phyloP scores from a whole-genome alignment of 1,140 invertebrate genomes.

The Drosophila pruinosa region DNA sequence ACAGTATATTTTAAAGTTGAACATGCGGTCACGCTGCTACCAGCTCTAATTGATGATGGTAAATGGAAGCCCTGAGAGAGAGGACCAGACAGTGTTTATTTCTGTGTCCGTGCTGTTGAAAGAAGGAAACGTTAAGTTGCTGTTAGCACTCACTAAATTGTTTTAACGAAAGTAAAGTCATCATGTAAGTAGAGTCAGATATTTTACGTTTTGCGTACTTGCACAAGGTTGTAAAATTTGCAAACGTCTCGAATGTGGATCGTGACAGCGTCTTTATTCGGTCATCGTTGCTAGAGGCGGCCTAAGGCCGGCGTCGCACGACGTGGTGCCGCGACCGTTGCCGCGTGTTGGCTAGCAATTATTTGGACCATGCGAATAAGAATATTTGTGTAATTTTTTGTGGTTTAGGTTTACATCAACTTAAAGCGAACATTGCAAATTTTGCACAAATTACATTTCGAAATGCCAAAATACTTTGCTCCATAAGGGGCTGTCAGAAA shows the following conservation, averaged over 20 bases:
- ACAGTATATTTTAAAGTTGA: no score
- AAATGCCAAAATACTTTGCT: background rate
- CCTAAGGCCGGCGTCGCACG: conserved; percentile 28
- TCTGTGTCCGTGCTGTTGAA: conserved; percentile 40
- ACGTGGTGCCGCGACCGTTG: conserved; percentile 28
- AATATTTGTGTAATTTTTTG: no score
- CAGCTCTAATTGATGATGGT: no score
- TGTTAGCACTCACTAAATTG: conserved; percentile 19
- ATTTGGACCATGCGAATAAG: background rate
- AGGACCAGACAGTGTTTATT: conserved; percentile 13
- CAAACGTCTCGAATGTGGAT: conserved; percentile 5
- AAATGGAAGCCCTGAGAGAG: no score
- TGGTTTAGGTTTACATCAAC: background rate
- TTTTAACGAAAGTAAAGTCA: conserved; percentile 13
- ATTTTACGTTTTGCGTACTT: background rate
- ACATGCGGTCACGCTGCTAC: no score
- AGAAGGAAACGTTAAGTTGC: conserved; percentile 20
- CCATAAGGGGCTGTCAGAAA: background rate
- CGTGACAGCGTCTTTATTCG: conserved; percentile 3
- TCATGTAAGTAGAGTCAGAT: conserved; percentile 30
- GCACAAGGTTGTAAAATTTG: background rate
- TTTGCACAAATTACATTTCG: conserved; percentile 28
- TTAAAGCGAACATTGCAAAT: background rate
- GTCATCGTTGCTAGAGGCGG: background rate
- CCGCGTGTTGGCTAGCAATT: conserved; percentile 20